Conservation (phyloP, 2,888 invertebrate genomes). For the Xestia xanthographa region DNA sequence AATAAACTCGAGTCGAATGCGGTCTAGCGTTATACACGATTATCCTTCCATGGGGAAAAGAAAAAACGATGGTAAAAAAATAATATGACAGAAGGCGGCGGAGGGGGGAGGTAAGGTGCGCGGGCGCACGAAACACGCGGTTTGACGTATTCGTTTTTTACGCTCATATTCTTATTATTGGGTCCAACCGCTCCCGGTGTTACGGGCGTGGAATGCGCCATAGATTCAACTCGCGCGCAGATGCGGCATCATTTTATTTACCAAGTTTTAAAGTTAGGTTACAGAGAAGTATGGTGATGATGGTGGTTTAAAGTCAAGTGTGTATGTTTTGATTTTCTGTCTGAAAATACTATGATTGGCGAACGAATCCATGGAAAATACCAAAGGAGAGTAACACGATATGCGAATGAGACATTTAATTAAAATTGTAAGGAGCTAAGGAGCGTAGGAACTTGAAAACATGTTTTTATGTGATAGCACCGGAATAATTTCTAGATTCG, state of each 20-base stretch:
- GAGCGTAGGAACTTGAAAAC: constrained; percentile 4
- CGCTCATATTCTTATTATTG: constrained; percentile 89
- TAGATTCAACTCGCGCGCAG: constrained; percentile 78
- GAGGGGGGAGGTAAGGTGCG: constrained; percentile 73
- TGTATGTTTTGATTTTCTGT: constrained; percentile 13
- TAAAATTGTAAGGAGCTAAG: constrained; percentile 13
- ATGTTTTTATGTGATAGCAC: constrained; percentile 20
- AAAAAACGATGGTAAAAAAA: constrained; percentile 72
- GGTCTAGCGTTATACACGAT: constrained; percentile 88
- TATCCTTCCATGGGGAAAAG: constrained; percentile 81
- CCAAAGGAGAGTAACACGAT: not conserved
- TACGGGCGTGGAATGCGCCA: constrained; percentile 89
- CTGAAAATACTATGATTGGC: not conserved
- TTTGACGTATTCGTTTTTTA: constrained; percentile 89
- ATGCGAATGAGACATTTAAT: not conserved
- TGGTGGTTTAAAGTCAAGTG: not conserved
- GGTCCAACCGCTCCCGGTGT: constrained; percentile 90
- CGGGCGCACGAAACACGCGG: constrained; percentile 84
- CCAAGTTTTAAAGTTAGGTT: not conserved
- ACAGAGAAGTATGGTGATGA: too few relatives aligned
- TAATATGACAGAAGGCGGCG: constrained; percentile 79
- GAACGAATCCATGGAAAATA: constrained; percentile 31
- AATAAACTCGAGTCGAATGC: constrained; percentile 81
- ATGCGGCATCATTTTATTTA: constrained; percentile 75
- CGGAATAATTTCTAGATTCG: constrained; percentile 37